These are phyloP conservation scores for Notarius quadriscutis DNA, from an alignment of 2,113 vertebrate species.

Conservation along the genomic window DNA sequence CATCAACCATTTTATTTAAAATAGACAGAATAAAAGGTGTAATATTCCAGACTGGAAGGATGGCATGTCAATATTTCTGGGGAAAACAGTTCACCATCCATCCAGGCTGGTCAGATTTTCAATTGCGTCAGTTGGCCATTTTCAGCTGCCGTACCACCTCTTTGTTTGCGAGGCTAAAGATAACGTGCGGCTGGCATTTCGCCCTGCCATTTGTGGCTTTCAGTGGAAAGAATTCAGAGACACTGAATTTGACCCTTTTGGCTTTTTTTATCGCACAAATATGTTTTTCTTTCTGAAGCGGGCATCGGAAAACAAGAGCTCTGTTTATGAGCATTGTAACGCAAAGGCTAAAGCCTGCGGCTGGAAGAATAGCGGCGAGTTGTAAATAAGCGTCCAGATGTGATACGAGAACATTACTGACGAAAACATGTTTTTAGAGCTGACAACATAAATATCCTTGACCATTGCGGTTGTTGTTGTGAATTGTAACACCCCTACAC, in stretches of 20 bases:
- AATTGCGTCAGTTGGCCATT: constrained; percentile 63
- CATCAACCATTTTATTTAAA: neutral
- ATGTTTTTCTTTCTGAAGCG: constrained; percentile 68
- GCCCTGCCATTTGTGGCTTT: constrained; percentile 57
- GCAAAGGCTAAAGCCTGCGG: constrained; percentile 49
- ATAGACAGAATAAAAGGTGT: constrained; percentile 9
- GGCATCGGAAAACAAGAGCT: constrained; percentile 57
- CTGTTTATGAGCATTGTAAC: constrained; percentile 68
- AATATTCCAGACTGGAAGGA: neutral
- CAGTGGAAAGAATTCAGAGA: constrained; percentile 61
- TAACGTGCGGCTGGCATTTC: constrained; percentile 62
- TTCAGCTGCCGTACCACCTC: constrained; percentile 61
- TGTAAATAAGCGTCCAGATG: constrained; percentile 77
- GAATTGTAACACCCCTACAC: constrained; percentile 31
- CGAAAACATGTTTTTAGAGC: constrained; percentile 81
- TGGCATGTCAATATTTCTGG: neutral
- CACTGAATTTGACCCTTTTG: constrained; percentile 63
- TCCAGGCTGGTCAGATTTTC: constrained; percentile 45
- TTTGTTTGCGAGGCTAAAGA: constrained; percentile 73
- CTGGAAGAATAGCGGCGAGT: constrained; percentile 66
- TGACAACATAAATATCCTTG: constrained; percentile 73
- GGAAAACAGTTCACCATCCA: neutral
- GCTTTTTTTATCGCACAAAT: constrained; percentile 64
- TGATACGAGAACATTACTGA: constrained; percentile 62
- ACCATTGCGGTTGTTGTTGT: constrained; percentile 44